Percentiles rank a stretch among this genome's conserved stretches.
Conservation (phyloP, 2,113 vertebrate genomes). For the Paralichthys olivaceus region DNA sequence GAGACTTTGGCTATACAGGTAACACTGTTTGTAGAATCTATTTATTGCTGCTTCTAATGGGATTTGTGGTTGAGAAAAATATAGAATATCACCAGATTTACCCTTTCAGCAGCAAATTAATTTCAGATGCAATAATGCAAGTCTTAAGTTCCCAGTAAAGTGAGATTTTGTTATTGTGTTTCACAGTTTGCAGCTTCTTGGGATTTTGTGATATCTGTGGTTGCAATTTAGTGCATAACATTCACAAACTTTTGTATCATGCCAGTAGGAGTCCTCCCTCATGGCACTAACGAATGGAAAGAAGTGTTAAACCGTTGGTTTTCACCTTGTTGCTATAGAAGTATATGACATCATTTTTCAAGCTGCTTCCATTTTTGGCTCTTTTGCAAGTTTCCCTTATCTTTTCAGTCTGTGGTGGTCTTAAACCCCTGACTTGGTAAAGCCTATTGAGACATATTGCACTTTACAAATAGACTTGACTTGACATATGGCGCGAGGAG, state of each 20-base stretch:
- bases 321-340: conserved; percentile 2
- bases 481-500: conserved; percentile 48
- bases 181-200: neutral
- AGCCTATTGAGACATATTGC: conserved; percentile 25
- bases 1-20: neutral
- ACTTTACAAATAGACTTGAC: conserved; percentile 44
- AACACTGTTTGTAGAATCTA: neutral
- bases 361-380: neutral
- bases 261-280: neutral
- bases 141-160: neutral
- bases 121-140: neutral
- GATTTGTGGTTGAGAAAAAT: neutral
- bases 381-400: neutral
- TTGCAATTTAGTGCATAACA: neutral
- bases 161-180: neutral
- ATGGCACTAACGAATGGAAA: neutral
- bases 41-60: neutral
- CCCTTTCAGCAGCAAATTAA: neutral
- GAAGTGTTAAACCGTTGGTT: neutral
- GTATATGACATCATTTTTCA: neutral
- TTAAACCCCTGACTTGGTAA: conserved; percentile 12
- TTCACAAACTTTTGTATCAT: neutral
- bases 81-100: neutral
- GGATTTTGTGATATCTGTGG: neutral
- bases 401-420: neutral